These are phyloP conservation scores for Heliconius congener DNA, from an alignment of 1,140 invertebrate species.

Conservation along the genomic window DNA sequence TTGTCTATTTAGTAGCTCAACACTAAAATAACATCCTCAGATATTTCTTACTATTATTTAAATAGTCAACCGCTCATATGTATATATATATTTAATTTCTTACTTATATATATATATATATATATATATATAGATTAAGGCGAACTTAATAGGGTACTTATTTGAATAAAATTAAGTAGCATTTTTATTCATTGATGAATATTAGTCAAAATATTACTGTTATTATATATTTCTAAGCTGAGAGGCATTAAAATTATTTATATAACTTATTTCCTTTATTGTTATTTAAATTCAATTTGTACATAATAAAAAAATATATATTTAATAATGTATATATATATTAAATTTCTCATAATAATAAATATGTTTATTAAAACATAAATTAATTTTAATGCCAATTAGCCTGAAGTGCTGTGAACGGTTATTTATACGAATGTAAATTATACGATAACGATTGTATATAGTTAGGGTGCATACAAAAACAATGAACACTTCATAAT, in stretches of 20 bases:
- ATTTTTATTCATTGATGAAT: not conserved
- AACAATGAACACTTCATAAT: conserved; percentile 13
- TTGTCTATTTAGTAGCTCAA: not conserved
- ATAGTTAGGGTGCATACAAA: conserved; percentile 5
- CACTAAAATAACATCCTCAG: not conserved
- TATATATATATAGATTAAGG: not conserved
- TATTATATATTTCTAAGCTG: not conserved
- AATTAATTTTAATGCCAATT: conserved; percentile 13
- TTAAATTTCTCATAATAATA: not conserved
- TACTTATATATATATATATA: not conserved
- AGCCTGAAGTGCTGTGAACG: conserved; percentile 4
- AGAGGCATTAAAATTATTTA: not conserved
- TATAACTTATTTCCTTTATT: not conserved
- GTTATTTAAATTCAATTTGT: not conserved
- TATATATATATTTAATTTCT: not conserved
- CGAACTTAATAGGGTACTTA: not conserved
- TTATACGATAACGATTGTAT: conserved; percentile 7
- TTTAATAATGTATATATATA: not conserved
- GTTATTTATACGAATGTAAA: conserved; percentile 8
- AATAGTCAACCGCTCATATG: not conserved
- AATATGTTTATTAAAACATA: not conserved
- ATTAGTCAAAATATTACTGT: not conserved
- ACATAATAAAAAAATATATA: not conserved
- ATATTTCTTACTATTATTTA: not conserved
- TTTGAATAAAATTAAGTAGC: not conserved